Percentiles rank a stretch among this genome's conserved stretches.
Evolutionary conservation across 2,113 vertebrate species (phyloP).

Genomic region (Lipophrys pholis): DNA sequence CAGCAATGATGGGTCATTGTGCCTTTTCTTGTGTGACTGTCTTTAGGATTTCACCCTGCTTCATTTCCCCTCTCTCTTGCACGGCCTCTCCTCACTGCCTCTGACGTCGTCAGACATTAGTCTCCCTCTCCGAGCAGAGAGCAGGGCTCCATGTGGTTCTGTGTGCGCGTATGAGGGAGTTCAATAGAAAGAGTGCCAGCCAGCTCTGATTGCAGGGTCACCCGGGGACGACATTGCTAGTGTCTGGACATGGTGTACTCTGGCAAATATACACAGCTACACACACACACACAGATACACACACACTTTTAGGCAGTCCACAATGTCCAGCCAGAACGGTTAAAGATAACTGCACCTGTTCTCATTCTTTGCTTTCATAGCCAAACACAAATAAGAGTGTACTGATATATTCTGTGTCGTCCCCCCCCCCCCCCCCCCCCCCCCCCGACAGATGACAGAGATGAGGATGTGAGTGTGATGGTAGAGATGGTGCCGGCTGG

Average conservation of each 20-base stretch:
- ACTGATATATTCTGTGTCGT: constrained; percentile 55
- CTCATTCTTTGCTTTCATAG: constrained; percentile 41
- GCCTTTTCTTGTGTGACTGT: constrained; percentile 23
- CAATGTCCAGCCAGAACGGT: constrained; percentile 49
- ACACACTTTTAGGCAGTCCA: constrained; percentile 38
- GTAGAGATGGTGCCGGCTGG: constrained; percentile 52
- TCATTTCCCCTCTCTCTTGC: constrained; percentile 54
- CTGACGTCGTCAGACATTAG: constrained; percentile 61
- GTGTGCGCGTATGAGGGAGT: constrained; percentile 10
- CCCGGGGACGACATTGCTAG: constrained; percentile 42
- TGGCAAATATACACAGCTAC: constrained; percentile 40
- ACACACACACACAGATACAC: constrained; percentile 33
- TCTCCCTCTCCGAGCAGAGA: constrained; percentile 48
- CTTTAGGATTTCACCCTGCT: constrained; percentile 38
- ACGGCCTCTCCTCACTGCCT: constrained; percentile 37
- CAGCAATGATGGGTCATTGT: constrained; percentile 9
- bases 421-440: no score
- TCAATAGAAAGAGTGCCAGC: constrained; percentile 24
- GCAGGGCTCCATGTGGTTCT: not conserved
- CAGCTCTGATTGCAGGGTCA: constrained; percentile 60
- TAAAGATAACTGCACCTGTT: constrained; percentile 61
- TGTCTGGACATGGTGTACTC: constrained; percentile 48
- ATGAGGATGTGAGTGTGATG: constrained; percentile 64
- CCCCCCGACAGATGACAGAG: constrained; percentile 52
- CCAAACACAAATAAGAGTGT: constrained; percentile 39